phyloP scores from a whole-genome alignment of 2,888 invertebrate genomes.

The Phlogophora meticulosa region DNA sequence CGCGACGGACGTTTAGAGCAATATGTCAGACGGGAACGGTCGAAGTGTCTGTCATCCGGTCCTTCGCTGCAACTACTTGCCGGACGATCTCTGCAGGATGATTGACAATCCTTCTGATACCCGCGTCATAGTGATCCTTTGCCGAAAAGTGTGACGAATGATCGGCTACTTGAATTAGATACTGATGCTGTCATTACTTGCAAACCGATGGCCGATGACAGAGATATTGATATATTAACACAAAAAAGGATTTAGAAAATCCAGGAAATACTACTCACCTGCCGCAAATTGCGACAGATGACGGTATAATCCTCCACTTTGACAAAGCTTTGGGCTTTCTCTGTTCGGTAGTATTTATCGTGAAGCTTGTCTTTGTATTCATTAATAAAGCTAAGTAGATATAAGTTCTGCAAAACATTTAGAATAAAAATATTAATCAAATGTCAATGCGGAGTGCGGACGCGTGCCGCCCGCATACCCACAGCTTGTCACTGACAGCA shows the following conservation, averaged over 20 bases:
- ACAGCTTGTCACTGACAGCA: constrained; percentile 53
- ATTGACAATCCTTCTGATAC: constrained; percentile 66
- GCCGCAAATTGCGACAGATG: neutral
- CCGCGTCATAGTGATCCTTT: constrained; percentile 62
- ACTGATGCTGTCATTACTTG: constrained; percentile 65
- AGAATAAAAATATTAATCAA: constrained; percentile 44
- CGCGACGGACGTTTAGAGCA: constrained; percentile 78
- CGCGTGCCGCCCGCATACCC: constrained; percentile 83
- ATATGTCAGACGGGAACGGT: constrained; percentile 82
- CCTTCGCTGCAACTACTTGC: constrained; percentile 64
- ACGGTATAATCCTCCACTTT: neutral
- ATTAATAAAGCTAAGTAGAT: neutral
- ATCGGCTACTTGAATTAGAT: constrained; percentile 63
- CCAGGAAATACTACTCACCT: constrained; percentile 27
- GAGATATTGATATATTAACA: constrained; percentile 48
- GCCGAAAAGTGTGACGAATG: constrained; percentile 65
- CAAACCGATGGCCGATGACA: constrained; percentile 34
- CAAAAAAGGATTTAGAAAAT: constrained; percentile 40
- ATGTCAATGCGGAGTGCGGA: constrained; percentile 53
- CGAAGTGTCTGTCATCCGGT: constrained; percentile 67
- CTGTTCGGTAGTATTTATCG: neutral
- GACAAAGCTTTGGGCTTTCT: neutral
- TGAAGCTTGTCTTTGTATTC: neutral
- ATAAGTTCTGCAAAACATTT: constrained; percentile 17
- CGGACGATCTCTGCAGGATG: constrained; percentile 58